phyloP scores from a whole-genome alignment of 2,888 invertebrate species.

The Tiliacea aurago region DNA sequence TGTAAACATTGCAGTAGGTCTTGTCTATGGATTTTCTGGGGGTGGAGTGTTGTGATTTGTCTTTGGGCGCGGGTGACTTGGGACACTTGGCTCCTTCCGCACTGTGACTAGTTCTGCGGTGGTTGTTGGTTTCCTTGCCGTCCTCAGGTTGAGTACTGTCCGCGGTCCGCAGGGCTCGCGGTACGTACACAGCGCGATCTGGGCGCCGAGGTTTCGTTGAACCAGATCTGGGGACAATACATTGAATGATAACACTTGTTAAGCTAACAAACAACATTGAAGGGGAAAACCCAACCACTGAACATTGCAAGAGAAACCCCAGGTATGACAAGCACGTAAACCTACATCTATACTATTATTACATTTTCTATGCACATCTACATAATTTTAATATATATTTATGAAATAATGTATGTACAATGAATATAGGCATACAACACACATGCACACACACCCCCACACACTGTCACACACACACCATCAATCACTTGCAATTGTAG shows the following conservation, averaged over 20 bases:
- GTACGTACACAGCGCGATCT: constrained; percentile 95
- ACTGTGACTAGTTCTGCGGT: constrained; percentile 75
- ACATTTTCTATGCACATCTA: too few relatives aligned
- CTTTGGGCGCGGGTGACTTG: constrained; percentile 82
- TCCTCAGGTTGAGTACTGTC: constrained; percentile 73
- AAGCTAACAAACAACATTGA: constrained; percentile 11
- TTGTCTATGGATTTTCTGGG: constrained; percentile 84
- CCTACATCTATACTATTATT: too few relatives aligned
- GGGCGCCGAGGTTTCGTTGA: constrained; percentile 91
- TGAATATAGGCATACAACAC: too few relatives aligned
- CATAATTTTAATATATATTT: too few relatives aligned
- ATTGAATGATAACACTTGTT: constrained; percentile 46
- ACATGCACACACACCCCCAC: too few relatives aligned
- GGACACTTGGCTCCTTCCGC: constrained; percentile 78
- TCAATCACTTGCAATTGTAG: too few relatives aligned
- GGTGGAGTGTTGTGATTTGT: constrained; percentile 82
- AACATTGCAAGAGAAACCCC: constrained; percentile 8
- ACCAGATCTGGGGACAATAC: constrained; percentile 78
- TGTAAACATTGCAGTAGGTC: constrained; percentile 88
- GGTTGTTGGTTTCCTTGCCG: constrained; percentile 67
- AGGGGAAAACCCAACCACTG: constrained; percentile 3
- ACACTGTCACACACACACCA: too few relatives aligned
- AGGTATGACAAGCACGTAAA: constrained; percentile 1
- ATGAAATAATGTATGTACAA: too few relatives aligned
- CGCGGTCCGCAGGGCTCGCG: constrained; percentile 91